Percentiles rank a stretch among this genome's conserved stretches.
These are phyloP conservation scores for Nothocercus julius DNA, from an alignment of 2,113 vertebrate genomes.

Conservation along the genomic window DNA sequence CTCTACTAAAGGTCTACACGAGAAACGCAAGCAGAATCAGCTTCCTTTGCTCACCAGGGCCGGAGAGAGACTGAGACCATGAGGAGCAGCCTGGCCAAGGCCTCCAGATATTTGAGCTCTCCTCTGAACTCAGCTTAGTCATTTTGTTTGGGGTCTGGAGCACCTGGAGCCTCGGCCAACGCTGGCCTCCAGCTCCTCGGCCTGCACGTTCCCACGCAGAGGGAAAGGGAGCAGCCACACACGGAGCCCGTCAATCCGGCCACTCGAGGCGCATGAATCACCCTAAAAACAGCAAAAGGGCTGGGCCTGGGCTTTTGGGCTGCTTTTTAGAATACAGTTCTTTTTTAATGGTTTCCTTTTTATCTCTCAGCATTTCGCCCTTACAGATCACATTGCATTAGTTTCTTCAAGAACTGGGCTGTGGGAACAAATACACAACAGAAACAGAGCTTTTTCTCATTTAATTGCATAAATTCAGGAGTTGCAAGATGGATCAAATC, in stretches of 20 bases:
- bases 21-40: neutral
- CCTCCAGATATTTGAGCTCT: neutral
- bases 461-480: neutral
- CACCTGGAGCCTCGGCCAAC: neutral
- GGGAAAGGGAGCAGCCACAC: neutral
- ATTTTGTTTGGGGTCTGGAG: neutral
- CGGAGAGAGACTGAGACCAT: neutral
- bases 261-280: neutral
- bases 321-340: neutral
- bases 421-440: neutral
- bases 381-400: neutral
- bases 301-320: neutral
- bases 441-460: neutral
- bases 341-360: neutral
- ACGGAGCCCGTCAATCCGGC: fast-evolving
- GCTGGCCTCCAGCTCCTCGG: neutral
- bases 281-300: neutral
- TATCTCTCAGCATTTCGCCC: neutral
- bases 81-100: neutral
- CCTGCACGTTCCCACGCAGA: neutral
- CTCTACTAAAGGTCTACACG: neutral
- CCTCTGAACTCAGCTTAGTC: neutral
- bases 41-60: neutral
- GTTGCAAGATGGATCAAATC: neutral
- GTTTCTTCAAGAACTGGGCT: neutral